Evolutionary conservation across 2,888 invertebrate species (phyloP).

Genomic region (Petrolisthes manimaculis): DNA sequence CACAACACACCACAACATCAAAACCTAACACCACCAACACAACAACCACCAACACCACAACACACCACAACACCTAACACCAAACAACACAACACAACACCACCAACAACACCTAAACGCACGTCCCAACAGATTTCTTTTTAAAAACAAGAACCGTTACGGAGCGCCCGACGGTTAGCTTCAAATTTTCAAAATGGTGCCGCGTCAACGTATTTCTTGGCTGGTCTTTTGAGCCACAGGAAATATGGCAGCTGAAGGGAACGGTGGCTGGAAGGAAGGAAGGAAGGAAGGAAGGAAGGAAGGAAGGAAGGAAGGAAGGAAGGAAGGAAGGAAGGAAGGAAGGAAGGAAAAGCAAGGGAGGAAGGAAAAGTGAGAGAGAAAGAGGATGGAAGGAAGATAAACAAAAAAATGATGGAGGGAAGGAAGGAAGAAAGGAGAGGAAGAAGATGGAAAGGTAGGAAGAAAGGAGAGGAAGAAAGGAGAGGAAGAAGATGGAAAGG

Average conservation of each 20-base stretch:
- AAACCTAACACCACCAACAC: not conserved
- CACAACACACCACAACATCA: not conserved
- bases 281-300: conserved; percentile 11
- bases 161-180: conserved; percentile 3
- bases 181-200: conserved; percentile 18
- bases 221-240: conserved; percentile 3
- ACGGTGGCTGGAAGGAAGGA: not conserved
- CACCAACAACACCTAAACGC: not conserved
- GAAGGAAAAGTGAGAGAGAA: not conserved
- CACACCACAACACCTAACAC: not conserved
- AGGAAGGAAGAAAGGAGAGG: not conserved
- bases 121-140: not conserved
- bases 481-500: not conserved
- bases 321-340: not conserved
- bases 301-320: conserved; percentile 21
- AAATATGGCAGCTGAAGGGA: not conserved
- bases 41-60: not conserved
- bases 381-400: not conserved
- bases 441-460: not conserved
- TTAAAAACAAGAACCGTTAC: conserved; percentile 8
- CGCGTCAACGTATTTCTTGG: conserved; percentile 6
- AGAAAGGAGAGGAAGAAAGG: not conserved
- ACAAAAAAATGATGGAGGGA: not conserved
- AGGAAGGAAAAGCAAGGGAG: not conserved
- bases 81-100: not conserved